These are phyloP conservation scores for Latrodectus hesperus DNA, from an alignment of 2,888 invertebrate genomes.

Conservation along the genomic window DNA sequence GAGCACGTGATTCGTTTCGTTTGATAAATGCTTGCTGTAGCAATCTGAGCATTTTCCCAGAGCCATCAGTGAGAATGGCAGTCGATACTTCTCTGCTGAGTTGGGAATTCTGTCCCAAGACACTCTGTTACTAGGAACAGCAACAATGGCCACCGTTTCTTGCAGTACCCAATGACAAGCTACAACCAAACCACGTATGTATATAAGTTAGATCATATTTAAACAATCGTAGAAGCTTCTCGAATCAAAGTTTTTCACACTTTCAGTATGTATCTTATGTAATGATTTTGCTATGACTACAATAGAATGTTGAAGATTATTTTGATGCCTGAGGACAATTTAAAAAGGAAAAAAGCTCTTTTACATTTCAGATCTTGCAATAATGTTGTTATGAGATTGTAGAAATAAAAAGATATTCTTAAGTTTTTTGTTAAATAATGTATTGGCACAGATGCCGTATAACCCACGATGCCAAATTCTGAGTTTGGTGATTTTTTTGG, in stretches of 20 bases:
- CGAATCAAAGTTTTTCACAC: neutral
- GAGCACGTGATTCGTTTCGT: neutral
- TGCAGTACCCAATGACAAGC: slow-evolving; percentile 56
- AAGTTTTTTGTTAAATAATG: too few species aligned
- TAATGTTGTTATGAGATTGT: too few species aligned
- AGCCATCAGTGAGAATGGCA: slow-evolving; percentile 36
- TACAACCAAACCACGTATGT: neutral
- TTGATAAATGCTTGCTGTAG: neutral
- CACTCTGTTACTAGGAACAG: slow-evolving; percentile 1
- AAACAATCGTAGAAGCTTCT: neutral
- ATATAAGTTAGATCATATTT: neutral
- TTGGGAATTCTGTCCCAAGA: slow-evolving; percentile 27
- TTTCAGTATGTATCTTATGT: too few species aligned
- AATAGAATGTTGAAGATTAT: too few species aligned
- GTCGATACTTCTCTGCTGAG: slow-evolving; percentile 21
- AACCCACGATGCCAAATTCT: too few species aligned
- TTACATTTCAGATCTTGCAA: too few species aligned
- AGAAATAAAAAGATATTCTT: too few species aligned
- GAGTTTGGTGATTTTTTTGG: too few species aligned
- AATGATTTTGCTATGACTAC: too few species aligned
- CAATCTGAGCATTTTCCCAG: neutral
- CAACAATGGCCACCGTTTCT: slow-evolving; percentile 45
- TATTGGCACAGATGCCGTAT: too few species aligned
- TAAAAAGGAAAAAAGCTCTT: too few species aligned
- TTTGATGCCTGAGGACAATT: too few species aligned